A percentile compares a stretch with the other conserved stretches of the same genome.
Conservation (phyloP, 2,888 invertebrate species). For the Perizoma flavofasciatum region DNA sequence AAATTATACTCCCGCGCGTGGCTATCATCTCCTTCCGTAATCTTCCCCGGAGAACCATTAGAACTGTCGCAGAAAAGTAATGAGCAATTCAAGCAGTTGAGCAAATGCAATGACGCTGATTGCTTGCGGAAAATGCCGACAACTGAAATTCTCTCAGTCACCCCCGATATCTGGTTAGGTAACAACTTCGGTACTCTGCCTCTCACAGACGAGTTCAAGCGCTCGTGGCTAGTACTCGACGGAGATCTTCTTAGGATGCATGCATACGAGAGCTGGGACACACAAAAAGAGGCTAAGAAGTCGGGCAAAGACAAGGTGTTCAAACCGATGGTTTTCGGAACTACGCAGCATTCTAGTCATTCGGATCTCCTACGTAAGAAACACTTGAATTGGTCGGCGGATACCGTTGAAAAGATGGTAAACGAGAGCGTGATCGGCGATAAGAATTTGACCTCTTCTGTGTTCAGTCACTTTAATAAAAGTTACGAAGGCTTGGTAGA, state of each 20-base stretch:
- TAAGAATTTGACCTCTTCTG: constrained; percentile 84
- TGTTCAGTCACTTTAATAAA: constrained; percentile 86
- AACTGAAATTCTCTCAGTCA: constrained; percentile 85
- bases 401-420: constrained; percentile 86
- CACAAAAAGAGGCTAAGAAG: constrained; percentile 65
- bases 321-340: constrained; percentile 86
- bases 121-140: constrained; percentile 83
- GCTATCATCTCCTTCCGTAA: constrained; percentile 90
- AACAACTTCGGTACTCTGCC: constrained; percentile 85
- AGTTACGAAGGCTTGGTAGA: constrained; percentile 88
- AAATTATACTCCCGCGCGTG: constrained; percentile 90
- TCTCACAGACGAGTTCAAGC: constrained; percentile 85
- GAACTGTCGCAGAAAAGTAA: constrained; percentile 85
- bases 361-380: constrained; percentile 84
- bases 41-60: constrained; percentile 87
- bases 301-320: constrained; percentile 72
- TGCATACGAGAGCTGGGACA: constrained; percentile 86
- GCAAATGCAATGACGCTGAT: constrained; percentile 81
- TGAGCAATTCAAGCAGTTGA: constrained; percentile 83
- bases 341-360: constrained; percentile 89
- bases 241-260: constrained; percentile 87
- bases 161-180: constrained; percentile 89
- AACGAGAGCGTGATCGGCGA: constrained; percentile 86
- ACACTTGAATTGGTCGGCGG: constrained; percentile 86
- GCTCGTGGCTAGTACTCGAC: constrained; percentile 91